These are phyloP conservation scores for Brachyalestes nurse DNA, from an alignment of 2,797 vertebrate genomes.

Conservation along the genomic window DNA sequence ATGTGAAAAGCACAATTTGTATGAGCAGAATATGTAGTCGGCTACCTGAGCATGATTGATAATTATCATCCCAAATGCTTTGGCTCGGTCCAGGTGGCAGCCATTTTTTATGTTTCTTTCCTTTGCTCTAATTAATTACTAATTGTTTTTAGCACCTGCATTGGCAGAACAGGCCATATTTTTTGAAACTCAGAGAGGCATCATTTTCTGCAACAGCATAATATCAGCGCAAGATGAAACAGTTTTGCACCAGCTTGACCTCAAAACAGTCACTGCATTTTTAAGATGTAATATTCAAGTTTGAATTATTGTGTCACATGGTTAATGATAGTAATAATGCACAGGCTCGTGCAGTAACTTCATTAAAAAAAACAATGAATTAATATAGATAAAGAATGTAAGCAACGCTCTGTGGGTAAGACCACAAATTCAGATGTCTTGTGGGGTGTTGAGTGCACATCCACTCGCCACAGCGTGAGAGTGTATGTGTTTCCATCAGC, in stretches of 20 bases:
- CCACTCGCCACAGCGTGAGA: constrained; percentile 26
- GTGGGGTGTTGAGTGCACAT: constrained; percentile 18
- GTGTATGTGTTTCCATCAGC: constrained; percentile 40
- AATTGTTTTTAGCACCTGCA: constrained; percentile 82
- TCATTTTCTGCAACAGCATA: constrained; percentile 40
- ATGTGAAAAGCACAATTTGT: constrained; percentile 41
- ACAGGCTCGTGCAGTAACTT: constrained; percentile 25
- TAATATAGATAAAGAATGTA: neutral
- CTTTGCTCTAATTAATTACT: constrained; percentile 80
- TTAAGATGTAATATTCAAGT: constrained; percentile 12
- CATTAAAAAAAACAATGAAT: constrained; percentile 3
- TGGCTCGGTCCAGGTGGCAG: constrained; percentile 79
- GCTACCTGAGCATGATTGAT: constrained; percentile 76
- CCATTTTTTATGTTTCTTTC: constrained; percentile 74
- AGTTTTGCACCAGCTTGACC: constrained; percentile 29
- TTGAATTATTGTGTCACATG: constrained; percentile 5
- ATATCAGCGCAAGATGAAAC: constrained; percentile 9
- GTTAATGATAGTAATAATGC: constrained; percentile 36
- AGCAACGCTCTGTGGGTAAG: constrained; percentile 20
- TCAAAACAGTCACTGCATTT: constrained; percentile 11
- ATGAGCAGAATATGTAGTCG: constrained; percentile 36
- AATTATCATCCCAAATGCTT: constrained; percentile 74
- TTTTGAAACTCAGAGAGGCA: constrained; percentile 54
- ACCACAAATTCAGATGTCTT: constrained; percentile 30
- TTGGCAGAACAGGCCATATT: constrained; percentile 65